Base-by-base conservation (phyloP, 1,140 invertebrate species). In the Orussus abietinus region DNA sequence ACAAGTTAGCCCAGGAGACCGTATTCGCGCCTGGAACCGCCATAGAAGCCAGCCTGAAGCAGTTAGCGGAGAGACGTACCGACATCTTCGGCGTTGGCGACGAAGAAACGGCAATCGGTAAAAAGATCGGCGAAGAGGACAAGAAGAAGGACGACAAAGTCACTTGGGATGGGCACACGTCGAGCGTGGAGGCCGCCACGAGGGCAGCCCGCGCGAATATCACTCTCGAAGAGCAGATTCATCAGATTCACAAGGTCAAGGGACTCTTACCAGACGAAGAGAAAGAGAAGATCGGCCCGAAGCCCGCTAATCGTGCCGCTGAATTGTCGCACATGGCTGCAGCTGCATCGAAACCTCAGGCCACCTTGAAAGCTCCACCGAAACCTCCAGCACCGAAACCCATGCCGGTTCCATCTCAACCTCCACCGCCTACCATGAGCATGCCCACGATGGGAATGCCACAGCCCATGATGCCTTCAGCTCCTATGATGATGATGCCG, bases 51-150 rank as follows among this genome's bases (percentile, higher is more conserved):
- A 96, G 90, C 64, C 81, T 99, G 55, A 97, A 96, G 65, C 85
- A 95, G 59, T 76, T 99, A 49, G 96, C 96, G 0, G 96, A 99
- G 63, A 81, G 96, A 53, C 91, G 97, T 87, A 98, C 96, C 3
- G 97, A 99, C 82, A 99, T 99, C 73, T 99, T 99, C 67, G 97
- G 97, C 78, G 88, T 92, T 41, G 96, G 96, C 47, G 91, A 92
- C 59, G 95, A 98, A 69, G 96, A 99, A 78, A 97, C 96, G 0
- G 90, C 92, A 2, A 99, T 99, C 68, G 96, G 96, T 81, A 95
- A 96, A 74, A 99, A 99, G 72, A 92, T 97, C 50, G 96, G 96
- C 5, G 94, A 98, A 69, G 95, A 98, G 59, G 94, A 88, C 68
- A 85, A 82, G 48, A 81, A 81, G 49, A 88, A 86, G 66, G 85